Base-by-base conservation (phyloP, 2,888 invertebrate genomes). In the Thera britannica region DNA sequence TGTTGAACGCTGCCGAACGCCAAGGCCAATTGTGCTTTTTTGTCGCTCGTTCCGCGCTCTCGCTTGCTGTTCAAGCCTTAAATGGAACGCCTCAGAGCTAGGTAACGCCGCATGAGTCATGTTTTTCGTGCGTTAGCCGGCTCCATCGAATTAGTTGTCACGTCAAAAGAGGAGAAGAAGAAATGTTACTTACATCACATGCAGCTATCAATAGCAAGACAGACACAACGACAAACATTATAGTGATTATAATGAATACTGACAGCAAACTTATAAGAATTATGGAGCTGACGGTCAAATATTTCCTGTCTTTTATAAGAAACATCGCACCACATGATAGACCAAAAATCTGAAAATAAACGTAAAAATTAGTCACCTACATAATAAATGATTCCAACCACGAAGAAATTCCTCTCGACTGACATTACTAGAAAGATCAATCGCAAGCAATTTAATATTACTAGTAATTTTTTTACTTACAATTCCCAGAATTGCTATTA, bases 401-500 rank as follows among this genome's bases (percentile, higher is more conserved):
- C 23, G 23, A 23, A 23, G 0, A 23, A 23, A 23, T 23, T 23
- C 23, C 1, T 23, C 23, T 23, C 23, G 23, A n/a, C n/a, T n/a
- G n/a, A 23, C 23, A 23, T 1, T 23, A 23, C 23, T 23, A 23
- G 0, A 23, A 23, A 23, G 23, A 23, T 23, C 23, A 23, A 23
- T 23, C 23, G 23, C 23, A 23, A 23, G 23, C 23, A n/a, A n/a
- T n/a, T n/a, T n/a, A n/a, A n/a, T n/a, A n/a, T n/a, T n/a, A n/a
- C n/a, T n/a, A n/a, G n/a, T n/a, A n/a, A 23, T 23, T 23, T 23
- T 35, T 38, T 38, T 5, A 38, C 62, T 48, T 62, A 67, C 67
- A 12, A 67, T 67, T 67, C 67, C 67, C 62, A 67, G 48, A n/a
- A 67, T 23, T 52, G 62, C 62, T 54, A 67, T 55, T 5, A 58